phyloP scores from a whole-genome alignment of 2,888 invertebrate species.

The Hirtodrosophila histrioides region DNA sequence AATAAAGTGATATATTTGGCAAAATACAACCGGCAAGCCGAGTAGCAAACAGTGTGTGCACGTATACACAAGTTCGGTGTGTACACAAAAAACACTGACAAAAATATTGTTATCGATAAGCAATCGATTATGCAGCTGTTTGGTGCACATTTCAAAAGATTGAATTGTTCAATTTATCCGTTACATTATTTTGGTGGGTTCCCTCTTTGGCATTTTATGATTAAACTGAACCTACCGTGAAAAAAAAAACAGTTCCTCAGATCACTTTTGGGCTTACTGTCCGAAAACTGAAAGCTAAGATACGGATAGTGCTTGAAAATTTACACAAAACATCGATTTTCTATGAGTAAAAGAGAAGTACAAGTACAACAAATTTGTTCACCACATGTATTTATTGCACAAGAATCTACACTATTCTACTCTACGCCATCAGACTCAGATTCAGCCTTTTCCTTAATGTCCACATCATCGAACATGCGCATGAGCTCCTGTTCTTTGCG shows the following conservation, averaged over 20 bases:
- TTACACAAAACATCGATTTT: too few relatives aligned
- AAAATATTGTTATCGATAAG: slow-evolving; percentile 32
- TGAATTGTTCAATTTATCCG: too few relatives aligned
- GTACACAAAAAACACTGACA: slow-evolving; percentile 5
- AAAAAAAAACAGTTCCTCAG: too few relatives aligned
- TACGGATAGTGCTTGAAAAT: too few relatives aligned
- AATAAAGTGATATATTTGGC: slow-evolving; percentile 7
- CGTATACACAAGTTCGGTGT: slow-evolving; percentile 6
- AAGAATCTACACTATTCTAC: slow-evolving; percentile 4
- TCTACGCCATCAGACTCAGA: slow-evolving; percentile 18
- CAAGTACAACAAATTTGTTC: too few relatives aligned
- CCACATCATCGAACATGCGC: slow-evolving; percentile 72
- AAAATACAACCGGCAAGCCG: slow-evolving; percentile 34
- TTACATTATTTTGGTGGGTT: too few relatives aligned
- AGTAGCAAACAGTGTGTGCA: slow-evolving; percentile 24
- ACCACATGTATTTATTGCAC: neutral
- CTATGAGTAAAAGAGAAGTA: too few relatives aligned
- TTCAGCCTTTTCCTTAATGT: slow-evolving; percentile 31
- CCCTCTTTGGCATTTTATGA: too few relatives aligned
- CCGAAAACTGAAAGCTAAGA: too few relatives aligned
- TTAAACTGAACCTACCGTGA: too few relatives aligned
- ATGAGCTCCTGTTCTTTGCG: slow-evolving; percentile 79
- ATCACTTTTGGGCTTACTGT: too few relatives aligned
- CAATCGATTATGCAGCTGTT: neutral
- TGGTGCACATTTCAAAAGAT: slow-evolving; percentile 1